Conservation (phyloP, 2,888 invertebrate species). For the Nipponacmea schrenckii region DNA sequence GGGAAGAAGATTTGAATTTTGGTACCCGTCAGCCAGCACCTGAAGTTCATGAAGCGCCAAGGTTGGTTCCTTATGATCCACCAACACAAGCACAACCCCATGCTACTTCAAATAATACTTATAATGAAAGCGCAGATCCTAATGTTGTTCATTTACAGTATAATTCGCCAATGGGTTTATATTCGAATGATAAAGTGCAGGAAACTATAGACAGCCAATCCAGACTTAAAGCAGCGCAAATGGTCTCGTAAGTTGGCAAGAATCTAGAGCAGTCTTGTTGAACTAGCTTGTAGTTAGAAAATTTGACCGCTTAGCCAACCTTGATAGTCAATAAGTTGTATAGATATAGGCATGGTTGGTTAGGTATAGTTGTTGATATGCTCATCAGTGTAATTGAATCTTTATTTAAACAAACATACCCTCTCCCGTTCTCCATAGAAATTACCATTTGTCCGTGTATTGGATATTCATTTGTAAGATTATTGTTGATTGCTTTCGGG, state of each 20-base stretch:
- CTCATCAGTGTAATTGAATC: no score
- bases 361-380: no score
- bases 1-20: constrained; percentile 35
- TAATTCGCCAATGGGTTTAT: constrained; percentile 66
- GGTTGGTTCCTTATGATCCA: constrained; percentile 31
- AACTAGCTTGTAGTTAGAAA: constrained; percentile 1
- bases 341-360: not conserved
- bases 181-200: constrained; percentile 61
- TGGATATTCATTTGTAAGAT: no score
- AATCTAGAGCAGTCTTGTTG: constrained; percentile 13
- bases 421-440: no score
- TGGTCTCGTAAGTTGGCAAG: constrained; percentile 34
- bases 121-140: constrained; percentile 36
- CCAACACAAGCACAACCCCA: constrained; percentile 24
- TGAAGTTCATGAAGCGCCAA: constrained; percentile 22
- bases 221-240: constrained; percentile 31
- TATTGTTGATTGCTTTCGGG: no score
- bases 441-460: no score
- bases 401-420: no score
- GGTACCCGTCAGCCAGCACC: constrained; percentile 16
- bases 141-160: constrained; percentile 65
- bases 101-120: not conserved
- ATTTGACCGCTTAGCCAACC: no score
- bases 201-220: constrained; percentile 61
- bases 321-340: not conserved